These are phyloP conservation scores for Xiphophorus hellerii DNA, from an alignment of 2,113 vertebrate genomes.

Conservation along the genomic window DNA sequence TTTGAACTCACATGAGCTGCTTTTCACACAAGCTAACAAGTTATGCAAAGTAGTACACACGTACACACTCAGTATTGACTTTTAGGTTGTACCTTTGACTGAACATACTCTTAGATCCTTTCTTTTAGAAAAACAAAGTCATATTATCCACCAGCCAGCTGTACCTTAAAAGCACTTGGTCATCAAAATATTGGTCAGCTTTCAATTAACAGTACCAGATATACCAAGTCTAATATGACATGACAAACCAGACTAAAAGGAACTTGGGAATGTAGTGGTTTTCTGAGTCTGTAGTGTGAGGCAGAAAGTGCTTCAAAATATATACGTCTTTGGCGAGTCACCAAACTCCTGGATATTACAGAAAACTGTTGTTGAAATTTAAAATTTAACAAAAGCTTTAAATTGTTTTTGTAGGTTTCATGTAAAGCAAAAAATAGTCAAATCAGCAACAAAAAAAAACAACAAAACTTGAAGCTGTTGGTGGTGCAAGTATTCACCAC, in stretches of 20 bases:
- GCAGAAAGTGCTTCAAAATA: background rate
- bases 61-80: background rate
- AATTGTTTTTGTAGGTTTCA: background rate
- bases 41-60: conserved; percentile 1
- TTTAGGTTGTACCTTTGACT: background rate
- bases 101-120: background rate
- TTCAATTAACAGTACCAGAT: conserved; percentile 14
- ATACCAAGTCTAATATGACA: conserved; percentile 3
- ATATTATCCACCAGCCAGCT: background rate
- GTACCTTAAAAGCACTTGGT: conserved; percentile 22
- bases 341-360: background rate
- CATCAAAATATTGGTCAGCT: conserved; percentile 39
- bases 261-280: conserved; percentile 7
- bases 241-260: background rate
- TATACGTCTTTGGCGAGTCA: background rate
- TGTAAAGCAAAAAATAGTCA: background rate
- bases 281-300: background rate
- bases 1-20: background rate
- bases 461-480: background rate
- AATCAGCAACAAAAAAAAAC: background rate
- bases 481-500: background rate
- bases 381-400: background rate
- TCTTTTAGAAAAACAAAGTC: conserved; percentile 25
- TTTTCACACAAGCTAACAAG: background rate
- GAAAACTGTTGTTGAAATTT: too few relatives aligned